phyloP scores from a whole-genome alignment of 2,797 vertebrate species.

The Notolabrus celidotus region DNA sequence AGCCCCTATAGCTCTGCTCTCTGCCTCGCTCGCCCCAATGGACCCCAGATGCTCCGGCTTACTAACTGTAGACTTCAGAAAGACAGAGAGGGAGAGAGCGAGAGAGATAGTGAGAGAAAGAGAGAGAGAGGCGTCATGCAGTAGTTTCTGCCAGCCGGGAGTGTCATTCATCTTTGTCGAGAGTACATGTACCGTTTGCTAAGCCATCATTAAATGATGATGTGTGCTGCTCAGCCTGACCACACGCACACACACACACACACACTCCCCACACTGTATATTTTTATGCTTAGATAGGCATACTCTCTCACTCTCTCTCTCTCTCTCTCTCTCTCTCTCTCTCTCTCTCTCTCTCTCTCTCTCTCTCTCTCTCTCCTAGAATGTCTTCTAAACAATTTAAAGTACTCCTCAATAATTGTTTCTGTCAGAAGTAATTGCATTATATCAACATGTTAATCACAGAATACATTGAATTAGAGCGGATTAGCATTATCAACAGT shows the following conservation, averaged over 20 bases:
- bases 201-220: constrained; percentile 70
- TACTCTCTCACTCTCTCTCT: too few relatives aligned
- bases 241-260: constrained; percentile 47
- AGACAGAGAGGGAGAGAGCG: constrained; percentile 27
- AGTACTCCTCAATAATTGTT: not conserved
- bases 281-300: constrained; percentile 7
- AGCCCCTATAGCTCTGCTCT: constrained; percentile 66
- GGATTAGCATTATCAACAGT: constrained; percentile 7
- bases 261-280: constrained; percentile 12
- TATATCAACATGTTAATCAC: constrained; percentile 27
- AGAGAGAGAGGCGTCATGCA: constrained; percentile 24
- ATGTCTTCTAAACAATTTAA: constrained; percentile 17
- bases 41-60: constrained; percentile 61
- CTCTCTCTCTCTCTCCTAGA: too few relatives aligned
- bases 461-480: constrained; percentile 22
- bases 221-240: constrained; percentile 52
- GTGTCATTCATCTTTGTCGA: constrained; percentile 79
- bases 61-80: constrained; percentile 49
- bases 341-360: too few relatives aligned
- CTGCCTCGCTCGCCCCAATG: constrained; percentile 58
- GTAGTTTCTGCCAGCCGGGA: constrained; percentile 45
- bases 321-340: too few relatives aligned
- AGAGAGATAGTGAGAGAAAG: constrained; percentile 23
- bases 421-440: constrained; percentile 39
- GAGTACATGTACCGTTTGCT: constrained; percentile 68